Base-by-base conservation (phyloP, 2,797 vertebrate species). In the Pseudochromis fuscus region DNA sequence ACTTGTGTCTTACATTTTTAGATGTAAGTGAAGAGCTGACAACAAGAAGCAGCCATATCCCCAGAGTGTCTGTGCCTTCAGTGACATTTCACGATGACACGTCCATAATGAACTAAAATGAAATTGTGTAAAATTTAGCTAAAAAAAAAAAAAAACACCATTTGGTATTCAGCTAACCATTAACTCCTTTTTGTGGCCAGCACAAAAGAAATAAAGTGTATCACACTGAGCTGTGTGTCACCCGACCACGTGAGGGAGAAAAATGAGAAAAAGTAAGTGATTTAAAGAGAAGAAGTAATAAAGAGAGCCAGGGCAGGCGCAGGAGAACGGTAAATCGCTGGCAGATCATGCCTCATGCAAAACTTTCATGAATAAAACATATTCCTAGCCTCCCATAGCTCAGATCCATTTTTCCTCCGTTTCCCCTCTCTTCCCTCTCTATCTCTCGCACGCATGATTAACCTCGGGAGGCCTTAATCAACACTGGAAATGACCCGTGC, bases 311-410 rank as follows among this genome's bases (percentile, higher is more conserved):
- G 85, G 89, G 84, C 71, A 81, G 86, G 72, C 64, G 51, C 77
- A 42, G 80, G 84, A 85, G 89, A 82, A 89, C 76, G 75, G 87
- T 87, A 91, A 92, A 91, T 89, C 79, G 70, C 63, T 89, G 90
- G 90, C 90, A 92, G 91, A 91, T 90, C 89, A 91, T 93, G 92
- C 90, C 83, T 94, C 93, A 93, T 92, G 85, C 89, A 92, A 92
- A 91, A 91, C 88, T 81, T 79, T 62, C 90, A 95, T 95, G 93
- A 94, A 94, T 94, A 94, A 94, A 94, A 90, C 89, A 94, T 94
- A 65, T 64, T 86, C 77, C 83, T 87, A 74, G 84, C 87, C 89
- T 88, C 80, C 87, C 87, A 76, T 87, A 80, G 86, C 87, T 85
- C 78, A 56, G 81, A 90, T 90, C 88, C 88, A 92, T 91, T 90